Evolutionary conservation across 1,140 invertebrate species (phyloP).

Genomic region (Heliconius hewitsoni): DNA sequence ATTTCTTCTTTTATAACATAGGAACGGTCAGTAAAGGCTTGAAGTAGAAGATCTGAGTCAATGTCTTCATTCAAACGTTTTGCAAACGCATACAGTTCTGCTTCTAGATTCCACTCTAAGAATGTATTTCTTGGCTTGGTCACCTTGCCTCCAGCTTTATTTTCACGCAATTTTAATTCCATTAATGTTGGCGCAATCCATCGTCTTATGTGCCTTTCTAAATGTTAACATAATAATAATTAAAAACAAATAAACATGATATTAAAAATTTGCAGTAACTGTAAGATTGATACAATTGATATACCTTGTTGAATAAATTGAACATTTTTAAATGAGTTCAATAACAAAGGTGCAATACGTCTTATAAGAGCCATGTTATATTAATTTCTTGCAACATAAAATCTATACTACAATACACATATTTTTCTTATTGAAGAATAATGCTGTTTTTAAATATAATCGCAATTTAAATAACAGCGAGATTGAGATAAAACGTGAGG

Average conservation of each 20-base stretch:
- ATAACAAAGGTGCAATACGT: slow-evolving; percentile 50
- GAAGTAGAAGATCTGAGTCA: slow-evolving; percentile 84
- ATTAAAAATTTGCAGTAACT: neutral
- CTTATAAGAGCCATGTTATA: slow-evolving; percentile 54
- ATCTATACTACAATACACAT: neutral
- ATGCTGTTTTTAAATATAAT: neutral
- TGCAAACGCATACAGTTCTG: slow-evolving; percentile 94
- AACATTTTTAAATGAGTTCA: slow-evolving; percentile 41
- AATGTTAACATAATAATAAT: slow-evolving; percentile 29
- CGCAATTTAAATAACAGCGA: neutral
- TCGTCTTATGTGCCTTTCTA: slow-evolving; percentile 66
- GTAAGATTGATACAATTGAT: slow-evolving; percentile 25
- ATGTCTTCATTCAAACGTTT: slow-evolving; percentile 93
- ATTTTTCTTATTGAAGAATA: neutral
- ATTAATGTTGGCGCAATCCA: slow-evolving; percentile 73
- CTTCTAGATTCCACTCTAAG: slow-evolving; percentile 93
- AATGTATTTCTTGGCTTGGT: slow-evolving; percentile 82
- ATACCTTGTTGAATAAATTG: slow-evolving; percentile 50
- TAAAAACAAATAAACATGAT: slow-evolving; percentile 24
- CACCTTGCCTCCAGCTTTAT: slow-evolving; percentile 65
- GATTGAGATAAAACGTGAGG: neutral
- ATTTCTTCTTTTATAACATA: slow-evolving; percentile 88
- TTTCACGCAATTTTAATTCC: slow-evolving; percentile 62
- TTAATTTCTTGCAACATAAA: neutral
- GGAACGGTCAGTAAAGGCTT: slow-evolving; percentile 90